A percentile compares a stretch with the other conserved stretches of the same genome.
phyloP scores from a whole-genome alignment of 2,113 vertebrate genomes.

The Gnathonemus longibarbis region DNA sequence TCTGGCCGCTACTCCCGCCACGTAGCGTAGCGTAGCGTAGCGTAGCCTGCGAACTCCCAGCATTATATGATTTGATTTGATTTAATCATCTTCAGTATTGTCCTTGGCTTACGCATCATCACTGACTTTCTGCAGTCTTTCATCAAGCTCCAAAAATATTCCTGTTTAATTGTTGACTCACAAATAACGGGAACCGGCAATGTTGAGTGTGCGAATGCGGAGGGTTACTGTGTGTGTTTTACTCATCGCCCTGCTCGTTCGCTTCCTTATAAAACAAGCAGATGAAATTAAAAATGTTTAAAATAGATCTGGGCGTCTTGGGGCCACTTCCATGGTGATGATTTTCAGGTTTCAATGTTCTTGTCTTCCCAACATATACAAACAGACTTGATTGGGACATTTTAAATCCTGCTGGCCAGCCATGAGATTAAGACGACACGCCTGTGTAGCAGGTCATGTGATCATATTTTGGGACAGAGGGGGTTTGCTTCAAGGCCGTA shows the following conservation, averaged over 20 bases:
- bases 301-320: background rate
- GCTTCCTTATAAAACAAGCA: background rate
- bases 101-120: background rate
- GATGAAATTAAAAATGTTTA: background rate
- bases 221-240: background rate
- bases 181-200: background rate
- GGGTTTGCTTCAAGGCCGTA: background rate
- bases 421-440: background rate
- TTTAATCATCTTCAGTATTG: background rate
- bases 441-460: background rate
- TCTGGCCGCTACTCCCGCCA: too few relatives aligned
- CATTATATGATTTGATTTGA: background rate
- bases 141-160: background rate
- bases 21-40: too few relatives aligned
- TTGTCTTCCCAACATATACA: background rate
- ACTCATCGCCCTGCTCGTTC: background rate
- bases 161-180: background rate
- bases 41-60: too few relatives aligned
- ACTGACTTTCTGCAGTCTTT: background rate
- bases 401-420: background rate
- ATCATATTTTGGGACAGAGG: background rate
- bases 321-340: background rate
- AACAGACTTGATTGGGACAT: background rate
- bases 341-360: background rate
- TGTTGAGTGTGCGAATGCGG: background rate